phyloP scores from a whole-genome alignment of 1,140 invertebrate species.

The Ceratina calcarata region DNA sequence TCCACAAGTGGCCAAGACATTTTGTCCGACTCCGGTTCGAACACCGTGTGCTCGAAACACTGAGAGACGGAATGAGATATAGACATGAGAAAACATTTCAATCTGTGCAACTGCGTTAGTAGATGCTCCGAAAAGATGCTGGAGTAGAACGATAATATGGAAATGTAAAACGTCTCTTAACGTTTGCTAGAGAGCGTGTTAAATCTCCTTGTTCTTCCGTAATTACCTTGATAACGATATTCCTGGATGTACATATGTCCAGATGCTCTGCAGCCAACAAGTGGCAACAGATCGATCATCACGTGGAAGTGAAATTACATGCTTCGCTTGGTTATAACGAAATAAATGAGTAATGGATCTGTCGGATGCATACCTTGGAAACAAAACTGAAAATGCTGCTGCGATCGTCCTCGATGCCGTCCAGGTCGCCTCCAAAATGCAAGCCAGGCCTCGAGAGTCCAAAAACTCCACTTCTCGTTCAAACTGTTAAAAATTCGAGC shows the following conservation, averaged over 20 bases:
- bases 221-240: too few species aligned
- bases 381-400: slow-evolving; percentile 9
- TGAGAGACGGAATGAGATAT: too few species aligned
- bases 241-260: slow-evolving; percentile 2
- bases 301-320: slow-evolving; percentile 14
- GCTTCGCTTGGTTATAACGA: not conserved
- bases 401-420: slow-evolving; percentile 2
- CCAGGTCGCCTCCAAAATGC: slow-evolving; percentile 14
- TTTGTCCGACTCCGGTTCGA: not conserved
- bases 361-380: slow-evolving; percentile 22
- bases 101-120: too few species aligned
- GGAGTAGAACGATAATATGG: not conserved
- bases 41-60: not conserved
- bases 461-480: slow-evolving; percentile 4
- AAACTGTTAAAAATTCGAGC: slow-evolving; percentile 25
- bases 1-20: slow-evolving; percentile 41
- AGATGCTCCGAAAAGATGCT: not conserved
- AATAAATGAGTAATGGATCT: not conserved
- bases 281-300: slow-evolving; percentile 46
- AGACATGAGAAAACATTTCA: too few species aligned
- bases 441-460: slow-evolving; percentile 2
- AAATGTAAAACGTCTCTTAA: not conserved
- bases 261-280: slow-evolving; percentile 53
- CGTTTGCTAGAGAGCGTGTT: too few species aligned
- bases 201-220: too few species aligned